Base-by-base conservation (phyloP, 2,888 invertebrate genomes). In the Drosophila siamana region DNA sequence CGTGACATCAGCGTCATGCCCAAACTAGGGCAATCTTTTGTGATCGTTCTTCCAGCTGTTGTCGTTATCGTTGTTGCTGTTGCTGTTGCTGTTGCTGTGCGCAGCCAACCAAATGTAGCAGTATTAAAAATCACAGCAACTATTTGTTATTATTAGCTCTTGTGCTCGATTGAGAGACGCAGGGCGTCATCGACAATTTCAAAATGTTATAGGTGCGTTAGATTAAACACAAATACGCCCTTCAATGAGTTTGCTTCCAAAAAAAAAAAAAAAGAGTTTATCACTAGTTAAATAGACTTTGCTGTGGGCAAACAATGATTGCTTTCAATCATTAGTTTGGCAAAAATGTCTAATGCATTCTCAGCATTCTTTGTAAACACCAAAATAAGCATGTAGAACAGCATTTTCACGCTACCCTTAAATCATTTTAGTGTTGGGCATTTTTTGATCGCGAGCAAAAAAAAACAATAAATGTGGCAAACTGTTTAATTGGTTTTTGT, bases 1-100 rank as follows among this genome's bases (percentile, higher is more conserved):
- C 62, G 80, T 78, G 77, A 78, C 77, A 78, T 78, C 77, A 78
- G 75, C 71, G 33, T 33, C 71, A 75, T 79, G 75, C 11, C 77
- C 79, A 79, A 79, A 78, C 67, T 79, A 54, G 75, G 77, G 74
- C 74, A 74, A 59, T 59, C 74, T 74, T 76, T 62, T 71, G 43
- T 71, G 77, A 74, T 74, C 56, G 60, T 76, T 61, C 36, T 65
- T 57, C 15, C 52, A 33, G 43, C 6, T 33, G 41, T 51, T 24
- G 22, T 43, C 15, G 16, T 28, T 47, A 41, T 41, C 52, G 54
- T 28, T 15, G 3, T 19, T 46, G 28, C 24, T 55, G 26, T 41
- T 33, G 26, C 41, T 36, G 36, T 15, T 16, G 22, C 15, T 44
- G 26, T 50, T 26, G 24, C 2, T 59, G 55, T 75, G 72, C 59